Base-by-base conservation (phyloP, 2,888 invertebrate species). In the Arctia plantaginis region DNA sequence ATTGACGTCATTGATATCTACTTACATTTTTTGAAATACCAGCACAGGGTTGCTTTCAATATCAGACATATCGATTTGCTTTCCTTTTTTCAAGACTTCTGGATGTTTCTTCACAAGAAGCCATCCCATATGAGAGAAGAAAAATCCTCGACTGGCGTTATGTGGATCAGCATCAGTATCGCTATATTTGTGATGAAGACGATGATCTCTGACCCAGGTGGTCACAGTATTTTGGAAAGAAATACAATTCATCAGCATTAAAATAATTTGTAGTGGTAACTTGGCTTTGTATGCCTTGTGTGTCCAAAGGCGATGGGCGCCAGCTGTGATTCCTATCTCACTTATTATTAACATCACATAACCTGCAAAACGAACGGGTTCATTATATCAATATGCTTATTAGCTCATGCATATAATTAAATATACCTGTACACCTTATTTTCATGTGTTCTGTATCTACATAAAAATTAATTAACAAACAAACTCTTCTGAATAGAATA, bases 101-200 rank as follows among this genome's bases (percentile, higher is more conserved):
- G 97, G 97, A 86, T 98, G 98, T 91, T 98, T 98, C 75, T 96
- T 96, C 80, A 96, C 96, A 70, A 98, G 88, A 64, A 98, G 92
- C 98, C 98, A 98, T n/a, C 98, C 98, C 70, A 98, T 95, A 89
- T 98, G 98, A 0, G 98, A 96, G 90, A 97, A 98, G 95, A 98
- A 98, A 91, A 98, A 98, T 3, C 98, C 98, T 70, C 98, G 94
- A 13, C 87, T 96, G 1, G 97, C 97, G 86, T 98, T 98, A 88
- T 98, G 97, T 0, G 98, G 98, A 89, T 90, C 90, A 1, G 87
- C 89, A 51, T 90, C 89, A 0, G 91, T 91, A 67, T 91, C 91
- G 41, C 86, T 85, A 94, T 96, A 98, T 87, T 98, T 98, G 92
- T 98, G 98, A 86, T 98, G 97, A 18, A 97, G 96, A 68, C 97